A percentile compares a stretch with the other conserved stretches of the same genome.
phyloP scores from a whole-genome alignment of 2,797 vertebrate species.

The Eurystomus glaucurus region DNA sequence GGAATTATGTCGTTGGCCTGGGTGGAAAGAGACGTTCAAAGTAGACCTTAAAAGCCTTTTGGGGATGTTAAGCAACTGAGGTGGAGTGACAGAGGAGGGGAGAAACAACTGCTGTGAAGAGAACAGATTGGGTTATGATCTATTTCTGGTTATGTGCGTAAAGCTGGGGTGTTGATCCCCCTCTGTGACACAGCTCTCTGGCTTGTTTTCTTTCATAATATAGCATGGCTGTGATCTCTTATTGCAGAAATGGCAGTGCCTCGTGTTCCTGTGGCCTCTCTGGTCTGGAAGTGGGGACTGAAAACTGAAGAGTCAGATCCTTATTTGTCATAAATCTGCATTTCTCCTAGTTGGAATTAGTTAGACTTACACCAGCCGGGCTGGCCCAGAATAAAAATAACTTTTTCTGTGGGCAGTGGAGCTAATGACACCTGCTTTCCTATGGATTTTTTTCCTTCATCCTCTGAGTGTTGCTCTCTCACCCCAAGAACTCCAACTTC shows the following conservation, averaged over 20 bases:
- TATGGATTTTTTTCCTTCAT: neutral
- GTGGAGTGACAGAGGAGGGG: neutral
- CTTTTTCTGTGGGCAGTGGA: neutral
- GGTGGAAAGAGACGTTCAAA: neutral
- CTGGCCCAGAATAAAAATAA: constrained; percentile 20
- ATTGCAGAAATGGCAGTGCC: neutral
- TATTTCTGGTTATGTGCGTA: neutral
- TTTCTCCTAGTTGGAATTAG: constrained; percentile 30
- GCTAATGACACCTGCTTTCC: constrained; percentile 45
- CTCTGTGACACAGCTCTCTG: neutral
- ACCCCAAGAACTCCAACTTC: neutral
- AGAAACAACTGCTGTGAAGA: neutral
- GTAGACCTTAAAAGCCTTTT: constrained; percentile 18
- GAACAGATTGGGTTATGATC: neutral
- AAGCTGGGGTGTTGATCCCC: neutral
- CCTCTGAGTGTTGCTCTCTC: neutral
- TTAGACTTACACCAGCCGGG: neutral
- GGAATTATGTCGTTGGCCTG: neutral
- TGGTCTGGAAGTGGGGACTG: neutral
- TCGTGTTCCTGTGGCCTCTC: neutral
- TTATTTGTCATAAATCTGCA: neutral
- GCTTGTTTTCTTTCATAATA: neutral
- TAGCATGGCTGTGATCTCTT: fast-evolving
- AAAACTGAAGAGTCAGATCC: neutral
- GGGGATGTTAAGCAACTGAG: neutral